Conservation (phyloP, 35 echinoderm and acorn worm species). For the Nesometra sesokonis region DNA sequence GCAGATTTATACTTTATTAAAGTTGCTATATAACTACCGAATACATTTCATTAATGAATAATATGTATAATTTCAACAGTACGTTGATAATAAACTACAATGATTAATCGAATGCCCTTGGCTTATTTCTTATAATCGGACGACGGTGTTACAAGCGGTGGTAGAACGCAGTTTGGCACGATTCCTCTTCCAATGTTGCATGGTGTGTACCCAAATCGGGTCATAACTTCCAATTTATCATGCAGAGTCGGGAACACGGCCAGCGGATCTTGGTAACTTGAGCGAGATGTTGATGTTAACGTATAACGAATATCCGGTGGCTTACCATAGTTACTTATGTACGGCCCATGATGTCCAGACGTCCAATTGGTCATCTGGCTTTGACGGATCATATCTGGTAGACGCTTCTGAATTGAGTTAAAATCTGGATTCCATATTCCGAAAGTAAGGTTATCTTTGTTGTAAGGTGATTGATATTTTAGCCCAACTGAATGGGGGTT, state of each 20-base stretch:
- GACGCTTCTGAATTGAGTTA: not conserved
- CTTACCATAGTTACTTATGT: not conserved
- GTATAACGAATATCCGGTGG: slow-evolving; percentile 3
- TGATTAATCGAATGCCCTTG: no score
- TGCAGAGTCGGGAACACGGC: not conserved
- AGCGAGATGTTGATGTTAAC: not conserved
- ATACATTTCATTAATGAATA: no score
- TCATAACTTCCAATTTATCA: not conserved
- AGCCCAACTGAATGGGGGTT: slow-evolving; percentile 86
- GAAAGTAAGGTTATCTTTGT: slow-evolving; percentile 66
- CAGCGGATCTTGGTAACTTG: not conserved
- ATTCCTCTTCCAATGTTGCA: not conserved
- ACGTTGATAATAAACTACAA: no score
- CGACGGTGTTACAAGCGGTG: not conserved
- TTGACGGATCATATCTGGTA: not conserved
- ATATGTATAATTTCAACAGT: no score
- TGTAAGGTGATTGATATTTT: slow-evolving; percentile 88
- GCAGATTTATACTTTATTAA: no score
- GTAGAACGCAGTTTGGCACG: not conserved
- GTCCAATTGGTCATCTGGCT: not conserved
- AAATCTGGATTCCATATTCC: slow-evolving; percentile 10
- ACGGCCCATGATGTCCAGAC: not conserved
- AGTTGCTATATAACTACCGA: no score
- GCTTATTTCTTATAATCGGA: not conserved
- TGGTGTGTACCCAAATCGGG: not conserved